Evolutionary conservation across 1,140 invertebrate genomes (phyloP).

Genomic region (Brachionus rotundiformis): DNA sequence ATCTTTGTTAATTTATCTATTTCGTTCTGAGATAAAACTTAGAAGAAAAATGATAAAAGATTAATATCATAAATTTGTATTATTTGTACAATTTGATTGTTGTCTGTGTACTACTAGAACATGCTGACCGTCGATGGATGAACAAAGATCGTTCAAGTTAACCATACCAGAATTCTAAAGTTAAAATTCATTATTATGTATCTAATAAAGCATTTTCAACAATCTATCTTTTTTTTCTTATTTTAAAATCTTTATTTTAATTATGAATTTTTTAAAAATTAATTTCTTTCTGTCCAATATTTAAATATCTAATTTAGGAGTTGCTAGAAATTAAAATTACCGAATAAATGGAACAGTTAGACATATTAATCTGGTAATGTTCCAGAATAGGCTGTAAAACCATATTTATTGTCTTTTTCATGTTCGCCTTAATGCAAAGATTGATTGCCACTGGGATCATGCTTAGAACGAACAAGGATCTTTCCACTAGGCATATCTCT

Average conservation of each 20-base stretch:
- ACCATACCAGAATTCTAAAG: background rate
- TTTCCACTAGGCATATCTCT: constrained; percentile 38
- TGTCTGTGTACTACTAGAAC: constrained; percentile 38
- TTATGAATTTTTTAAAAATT: too few species aligned
- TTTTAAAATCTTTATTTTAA: too few species aligned
- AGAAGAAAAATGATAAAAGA: constrained; percentile 16
- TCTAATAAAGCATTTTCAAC: too few species aligned
- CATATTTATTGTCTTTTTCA: constrained; percentile 12
- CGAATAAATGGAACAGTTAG: background rate
- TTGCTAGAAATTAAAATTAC: background rate
- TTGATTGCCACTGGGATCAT: constrained; percentile 36
- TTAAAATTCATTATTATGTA: too few species aligned
- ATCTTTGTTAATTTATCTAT: constrained; percentile 42
- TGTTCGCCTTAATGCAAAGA: constrained; percentile 29
- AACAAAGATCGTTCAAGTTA: constrained; percentile 28
- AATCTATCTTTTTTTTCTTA: too few species aligned
- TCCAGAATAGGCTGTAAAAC: constrained; percentile 39
- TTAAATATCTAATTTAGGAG: too few species aligned
- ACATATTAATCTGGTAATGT: constrained; percentile 6
- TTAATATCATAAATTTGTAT: too few species aligned
- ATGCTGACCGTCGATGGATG: constrained; percentile 4
- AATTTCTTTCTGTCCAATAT: too few species aligned
- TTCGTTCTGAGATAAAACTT: constrained; percentile 44
- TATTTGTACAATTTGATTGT: background rate
- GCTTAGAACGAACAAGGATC: constrained; percentile 43